Base-by-base conservation (phyloP, 1,140 invertebrate species). In the Kradibia gibbosae region DNA sequence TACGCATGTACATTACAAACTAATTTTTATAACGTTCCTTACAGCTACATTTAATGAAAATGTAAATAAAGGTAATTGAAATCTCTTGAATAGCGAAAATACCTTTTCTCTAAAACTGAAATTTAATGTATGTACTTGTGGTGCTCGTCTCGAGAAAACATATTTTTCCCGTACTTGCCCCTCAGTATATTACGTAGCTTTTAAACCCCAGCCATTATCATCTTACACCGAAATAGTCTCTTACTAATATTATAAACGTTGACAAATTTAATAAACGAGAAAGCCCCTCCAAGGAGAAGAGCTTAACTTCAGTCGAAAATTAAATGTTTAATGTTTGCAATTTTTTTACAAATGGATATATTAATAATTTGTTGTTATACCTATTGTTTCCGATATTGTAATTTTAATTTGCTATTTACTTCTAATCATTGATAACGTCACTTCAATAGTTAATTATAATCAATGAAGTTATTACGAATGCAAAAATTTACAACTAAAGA, bases 11-110 rank as follows among this genome's bases (percentile, higher is more conserved):
- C 17, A 42, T 76, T 57, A 28, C 20, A 13, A 0, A 60, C 22
- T 57, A 10, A 8, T 28, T 20, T 20, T n/a, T 17, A 42, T 25
- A 60, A 76, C 15, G 53, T 53, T 53, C 28, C 1, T 7, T 25
- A 17, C 71, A 11, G 28, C 22, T 28, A 22, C 45, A 53, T 73
- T 50, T 73, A 53, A 73, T 73, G 71, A 22, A 50, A 53, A 72
- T 72, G 45, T 53, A 73, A 55, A 73, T 55, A 31, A 53, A 34
- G 25, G 28, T 8, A 53, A 53, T 1, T 5, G 48, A n/a, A n/a
- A n/a, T 55, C 34, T 34, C 48, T 55, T 8, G 25, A 73, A 55
- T 55, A 53, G 34, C 22, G 5, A 50, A 34, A 73, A 34, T 73
- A 28, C 3, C 15, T 73, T 55, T 36, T n/a, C 67, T 15, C 11